Conservation (phyloP, 2,797 vertebrate species). For the Phalanger gymnotis region DNA sequence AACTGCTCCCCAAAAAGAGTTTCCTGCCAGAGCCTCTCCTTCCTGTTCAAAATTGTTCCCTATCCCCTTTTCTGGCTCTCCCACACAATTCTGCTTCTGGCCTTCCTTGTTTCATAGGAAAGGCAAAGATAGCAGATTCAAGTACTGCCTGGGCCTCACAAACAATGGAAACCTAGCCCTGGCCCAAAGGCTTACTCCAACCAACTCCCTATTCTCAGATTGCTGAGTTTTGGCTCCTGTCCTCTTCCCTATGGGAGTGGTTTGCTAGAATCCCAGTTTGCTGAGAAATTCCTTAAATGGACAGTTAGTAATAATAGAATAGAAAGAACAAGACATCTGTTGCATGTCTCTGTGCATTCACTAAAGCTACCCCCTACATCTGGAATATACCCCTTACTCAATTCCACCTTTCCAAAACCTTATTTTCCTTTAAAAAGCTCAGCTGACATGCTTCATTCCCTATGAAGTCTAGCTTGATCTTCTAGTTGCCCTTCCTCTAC, state of each 20-base stretch:
- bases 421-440: neutral
- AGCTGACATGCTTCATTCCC: neutral
- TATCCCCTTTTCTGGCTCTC: neutral
- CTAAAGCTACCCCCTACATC: neutral
- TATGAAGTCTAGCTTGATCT: neutral
- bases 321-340: neutral
- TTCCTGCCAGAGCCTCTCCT: neutral
- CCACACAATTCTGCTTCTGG: neutral
- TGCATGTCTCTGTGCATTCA: neutral
- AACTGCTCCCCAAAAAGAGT: neutral
- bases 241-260: neutral
- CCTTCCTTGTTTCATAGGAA: neutral
- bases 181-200: neutral
- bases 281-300: neutral
- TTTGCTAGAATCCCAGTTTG: neutral
- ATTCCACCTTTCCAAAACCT: neutral
- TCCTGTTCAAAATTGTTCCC: neutral
- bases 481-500: neutral
- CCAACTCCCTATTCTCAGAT: neutral
- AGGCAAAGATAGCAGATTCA: neutral
- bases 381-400: neutral
- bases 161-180: neutral
- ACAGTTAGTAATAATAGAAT: neutral
- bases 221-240: neutral
- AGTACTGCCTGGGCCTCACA: neutral